Evolutionary conservation across 1,140 invertebrate genomes (phyloP), one percentile per base, ranked within the genome.

Genomic region (Heliconius eleuchia): DNA sequence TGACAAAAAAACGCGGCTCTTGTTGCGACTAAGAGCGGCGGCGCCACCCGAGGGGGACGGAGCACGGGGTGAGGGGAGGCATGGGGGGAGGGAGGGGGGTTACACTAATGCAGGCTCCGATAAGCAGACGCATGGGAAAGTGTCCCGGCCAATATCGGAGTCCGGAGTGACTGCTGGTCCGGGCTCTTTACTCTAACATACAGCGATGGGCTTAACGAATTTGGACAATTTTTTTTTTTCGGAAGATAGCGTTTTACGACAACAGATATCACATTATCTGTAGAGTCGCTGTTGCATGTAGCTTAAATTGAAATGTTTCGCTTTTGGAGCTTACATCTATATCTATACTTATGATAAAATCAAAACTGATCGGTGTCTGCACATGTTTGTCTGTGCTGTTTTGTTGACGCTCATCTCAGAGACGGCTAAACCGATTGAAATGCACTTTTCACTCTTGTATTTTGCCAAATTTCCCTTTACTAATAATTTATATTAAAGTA

Each of bases 11-110:
- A 85, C 80, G 66, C 71, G 80, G 81, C 82, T 83, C 79, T 85
- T 87, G 89, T 90, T 87, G 86, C 83, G 84, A 83, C 86, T 91
- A 87, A 91, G 89, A 90, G 89, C 88, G 73, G 85, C 88, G 90
- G 90, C 90, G 90, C 90, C 89, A 84, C 73, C 37, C 39, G 73
- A 72, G 57, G 74, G 75, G 80, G 23, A 60, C 55, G 79, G 42
- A 76, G 42, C 60, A 57, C 60, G 78, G 72, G 60, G 57, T 52
- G 71, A 79, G 66, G 66, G 77, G 76, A 66, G 73, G 70, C 34
- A 57, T 75, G 78, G 3, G n/a, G 37, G 66, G 71, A 66, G 74
- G 46, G 74, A 60, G 79, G n/a, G 76, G 42, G 74, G 76, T 82
- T 60, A 73, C 80, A 80, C 87, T 85, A 85, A 86, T 85, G 86